Conservation (phyloP, 2,113 vertebrate species). For the Hoplias malabaricus region DNA sequence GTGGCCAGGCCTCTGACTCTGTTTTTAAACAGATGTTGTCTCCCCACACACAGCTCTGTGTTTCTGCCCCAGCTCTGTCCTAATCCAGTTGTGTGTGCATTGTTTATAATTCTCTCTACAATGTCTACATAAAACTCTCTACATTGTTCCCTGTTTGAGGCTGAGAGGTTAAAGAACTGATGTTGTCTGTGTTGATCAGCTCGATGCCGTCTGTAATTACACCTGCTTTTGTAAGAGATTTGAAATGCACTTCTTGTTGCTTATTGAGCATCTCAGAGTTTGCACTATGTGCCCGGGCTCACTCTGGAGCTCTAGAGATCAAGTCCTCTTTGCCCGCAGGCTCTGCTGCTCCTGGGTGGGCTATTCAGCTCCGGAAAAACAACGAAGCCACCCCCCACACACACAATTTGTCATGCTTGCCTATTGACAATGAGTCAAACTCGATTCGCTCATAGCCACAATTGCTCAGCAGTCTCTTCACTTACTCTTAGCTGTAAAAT, state of each 20-base stretch:
- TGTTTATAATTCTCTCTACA: background rate
- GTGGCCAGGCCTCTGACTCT: background rate
- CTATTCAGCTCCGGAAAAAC: constrained; percentile 11
- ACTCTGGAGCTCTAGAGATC: constrained; percentile 52
- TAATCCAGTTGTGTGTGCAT: background rate
- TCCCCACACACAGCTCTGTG: background rate
- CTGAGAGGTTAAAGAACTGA: background rate
- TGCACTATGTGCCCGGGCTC: constrained; percentile 47
- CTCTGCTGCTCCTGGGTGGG: constrained; percentile 64
- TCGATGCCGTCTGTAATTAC: background rate
- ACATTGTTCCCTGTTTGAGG: background rate
- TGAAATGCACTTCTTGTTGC: background rate
- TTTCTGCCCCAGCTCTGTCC: background rate
- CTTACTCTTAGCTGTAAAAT: too few relatives aligned
- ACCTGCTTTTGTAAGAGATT: background rate
- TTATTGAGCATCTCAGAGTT: constrained; percentile 8
- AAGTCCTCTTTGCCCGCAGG: constrained; percentile 42
- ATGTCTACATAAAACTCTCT: too few relatives aligned
- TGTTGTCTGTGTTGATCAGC: background rate
- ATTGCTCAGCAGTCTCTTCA: background rate
- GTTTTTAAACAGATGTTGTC: constrained; percentile 7
- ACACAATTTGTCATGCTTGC: constrained; percentile 45
- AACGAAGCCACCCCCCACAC: constrained; percentile 13
- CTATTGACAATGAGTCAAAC: constrained; percentile 50
- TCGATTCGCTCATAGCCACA: constrained; percentile 7